Percentiles rank a stretch among this genome's conserved stretches.
Conservation (phyloP, 1,140 invertebrate genomes). For the Drosophila azteca region DNA sequence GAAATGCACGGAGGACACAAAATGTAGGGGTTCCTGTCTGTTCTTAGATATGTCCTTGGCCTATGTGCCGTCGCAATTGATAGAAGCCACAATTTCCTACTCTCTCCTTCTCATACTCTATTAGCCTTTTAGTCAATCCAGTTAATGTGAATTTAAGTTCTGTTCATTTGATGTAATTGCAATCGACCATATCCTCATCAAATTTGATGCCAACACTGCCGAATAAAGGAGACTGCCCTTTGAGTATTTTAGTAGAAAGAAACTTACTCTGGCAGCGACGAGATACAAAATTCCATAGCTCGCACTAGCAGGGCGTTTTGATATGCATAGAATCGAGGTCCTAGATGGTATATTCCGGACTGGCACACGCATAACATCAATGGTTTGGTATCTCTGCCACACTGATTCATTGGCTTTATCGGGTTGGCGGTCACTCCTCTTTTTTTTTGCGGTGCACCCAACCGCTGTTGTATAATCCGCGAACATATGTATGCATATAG, state of each 20-base stretch:
- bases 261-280: no score
- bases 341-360: no score
- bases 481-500: no score
- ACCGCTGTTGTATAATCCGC: not conserved
- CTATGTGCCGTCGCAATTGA: slow-evolving; percentile 42
- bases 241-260: not conserved
- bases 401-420: slow-evolving; percentile 63
- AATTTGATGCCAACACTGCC: slow-evolving; percentile 23
- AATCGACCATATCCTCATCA: no score
- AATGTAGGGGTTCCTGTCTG: not conserved
- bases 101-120: no score
- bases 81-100: slow-evolving; percentile 6
- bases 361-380: slow-evolving; percentile 39
- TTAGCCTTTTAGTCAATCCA: not conserved
- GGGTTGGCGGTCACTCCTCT: slow-evolving; percentile 10
- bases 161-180: no score
- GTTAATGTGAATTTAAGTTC: no score
- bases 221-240: not conserved
- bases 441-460: no score
- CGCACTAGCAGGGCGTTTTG: no score
- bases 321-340: no score
- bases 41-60: slow-evolving; percentile 63
- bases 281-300: no score
- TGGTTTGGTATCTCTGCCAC: slow-evolving; percentile 29
- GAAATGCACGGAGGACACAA: slow-evolving; percentile 10